Conservation (phyloP, 2,888 invertebrate species). For the Polia nebulosa region DNA sequence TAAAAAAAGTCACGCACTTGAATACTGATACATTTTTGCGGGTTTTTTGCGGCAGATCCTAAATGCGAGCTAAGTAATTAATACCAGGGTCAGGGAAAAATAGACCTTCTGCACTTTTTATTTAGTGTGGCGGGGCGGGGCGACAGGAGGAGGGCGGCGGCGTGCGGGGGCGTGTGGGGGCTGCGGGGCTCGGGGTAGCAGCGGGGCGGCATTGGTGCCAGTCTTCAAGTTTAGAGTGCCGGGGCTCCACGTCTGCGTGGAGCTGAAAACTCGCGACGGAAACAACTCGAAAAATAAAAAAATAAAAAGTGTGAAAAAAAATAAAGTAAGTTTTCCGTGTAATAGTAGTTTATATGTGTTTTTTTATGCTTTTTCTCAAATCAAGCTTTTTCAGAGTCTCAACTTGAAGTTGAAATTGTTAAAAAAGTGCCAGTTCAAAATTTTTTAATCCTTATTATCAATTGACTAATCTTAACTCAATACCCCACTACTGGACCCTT, state of each 20-base stretch:
- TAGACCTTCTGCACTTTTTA: background rate
- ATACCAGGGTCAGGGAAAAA: too few relatives aligned
- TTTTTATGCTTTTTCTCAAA: too few relatives aligned
- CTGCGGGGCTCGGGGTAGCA: background rate
- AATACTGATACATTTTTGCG: background rate
- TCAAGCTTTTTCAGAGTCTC: too few relatives aligned
- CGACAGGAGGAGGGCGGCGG: accelerated
- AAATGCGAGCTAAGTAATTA: background rate
- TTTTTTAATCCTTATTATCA: too few relatives aligned
- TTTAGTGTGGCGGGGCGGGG: background rate
- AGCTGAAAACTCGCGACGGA: background rate
- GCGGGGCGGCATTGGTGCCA: background rate
- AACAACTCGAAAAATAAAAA: background rate
- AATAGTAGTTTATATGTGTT: too few relatives aligned
- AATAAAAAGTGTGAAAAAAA: too few relatives aligned
- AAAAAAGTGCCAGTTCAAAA: too few relatives aligned
- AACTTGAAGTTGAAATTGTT: too few relatives aligned
- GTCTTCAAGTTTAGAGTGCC: too few relatives aligned
- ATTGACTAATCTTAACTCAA: too few relatives aligned
- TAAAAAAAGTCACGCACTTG: background rate
- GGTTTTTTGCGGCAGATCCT: background rate
- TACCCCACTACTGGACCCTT: too few relatives aligned
- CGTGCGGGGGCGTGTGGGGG: background rate
- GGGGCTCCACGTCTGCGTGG: background rate
- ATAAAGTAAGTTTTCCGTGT: too few relatives aligned